phyloP scores from a whole-genome alignment of 1,140 invertebrate genomes.

The Hylaeus volcanicus region DNA sequence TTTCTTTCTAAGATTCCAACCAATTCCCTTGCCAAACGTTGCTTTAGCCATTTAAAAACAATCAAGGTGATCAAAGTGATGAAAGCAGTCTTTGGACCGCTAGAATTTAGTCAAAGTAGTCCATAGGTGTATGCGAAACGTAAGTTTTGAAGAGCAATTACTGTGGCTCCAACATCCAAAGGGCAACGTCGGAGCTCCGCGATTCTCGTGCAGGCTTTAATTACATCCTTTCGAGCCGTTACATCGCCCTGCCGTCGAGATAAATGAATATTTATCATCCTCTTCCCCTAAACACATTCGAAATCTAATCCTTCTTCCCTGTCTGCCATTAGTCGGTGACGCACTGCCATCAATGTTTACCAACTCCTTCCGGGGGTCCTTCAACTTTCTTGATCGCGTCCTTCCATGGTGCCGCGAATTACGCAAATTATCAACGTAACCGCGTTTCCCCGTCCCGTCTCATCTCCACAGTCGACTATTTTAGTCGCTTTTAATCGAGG shows the following conservation, averaged over 20 bases:
- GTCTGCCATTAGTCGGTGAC: background rate
- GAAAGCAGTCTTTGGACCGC: no score
- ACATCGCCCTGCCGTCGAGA: background rate
- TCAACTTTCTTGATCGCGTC: conserved; percentile 31
- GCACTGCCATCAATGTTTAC: conserved; percentile 22
- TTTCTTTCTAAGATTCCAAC: no score
- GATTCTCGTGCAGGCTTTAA: conserved; percentile 32
- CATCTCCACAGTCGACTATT: conserved; percentile 1
- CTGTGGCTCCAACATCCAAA: background rate
- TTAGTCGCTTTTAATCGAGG: background rate
- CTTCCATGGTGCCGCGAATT: conserved; percentile 43
- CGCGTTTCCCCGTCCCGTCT: background rate
- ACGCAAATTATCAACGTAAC: conserved; percentile 53
- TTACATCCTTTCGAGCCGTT: conserved; percentile 27
- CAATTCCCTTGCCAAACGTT: no score
- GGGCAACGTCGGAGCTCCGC: background rate
- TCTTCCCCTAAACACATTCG: conserved; percentile 1
- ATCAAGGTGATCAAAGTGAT: background rate
- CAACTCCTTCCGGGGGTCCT: conserved; percentile 33
- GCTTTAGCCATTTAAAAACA: background rate
- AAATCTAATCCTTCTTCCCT: conserved; percentile 23
- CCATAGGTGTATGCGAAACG: background rate
- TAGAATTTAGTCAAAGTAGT: background rate
- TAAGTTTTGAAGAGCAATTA: background rate
- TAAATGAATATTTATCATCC: conserved; percentile 50